phyloP scores from a whole-genome alignment of 2,888 invertebrate species.

The Cenopis cana region DNA sequence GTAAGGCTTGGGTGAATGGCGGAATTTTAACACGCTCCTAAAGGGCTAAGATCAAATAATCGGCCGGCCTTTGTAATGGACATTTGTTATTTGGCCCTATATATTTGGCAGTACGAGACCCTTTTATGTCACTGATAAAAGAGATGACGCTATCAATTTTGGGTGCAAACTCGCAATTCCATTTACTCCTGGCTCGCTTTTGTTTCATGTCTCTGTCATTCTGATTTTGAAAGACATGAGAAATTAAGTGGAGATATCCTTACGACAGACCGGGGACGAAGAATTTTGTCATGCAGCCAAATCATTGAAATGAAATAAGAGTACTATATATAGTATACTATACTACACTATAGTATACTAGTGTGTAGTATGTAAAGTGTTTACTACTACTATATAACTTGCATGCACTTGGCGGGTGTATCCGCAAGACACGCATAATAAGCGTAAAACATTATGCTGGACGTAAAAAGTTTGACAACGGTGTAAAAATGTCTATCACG shows the following conservation, averaged over 20 bases:
- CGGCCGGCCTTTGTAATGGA: constrained; percentile 16
- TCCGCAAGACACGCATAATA: background rate
- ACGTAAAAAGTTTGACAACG: background rate
- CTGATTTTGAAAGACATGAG: background rate
- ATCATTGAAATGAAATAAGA: too few species aligned
- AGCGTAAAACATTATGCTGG: background rate
- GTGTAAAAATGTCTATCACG: background rate
- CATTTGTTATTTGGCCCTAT: background rate
- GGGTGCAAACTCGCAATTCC: too few species aligned
- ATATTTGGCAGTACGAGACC: background rate
- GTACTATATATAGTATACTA: too few species aligned
- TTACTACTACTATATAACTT: too few species aligned
- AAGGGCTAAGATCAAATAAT: constrained; percentile 33
- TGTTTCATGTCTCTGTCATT: background rate
- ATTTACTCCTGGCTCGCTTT: background rate
- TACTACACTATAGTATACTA: too few species aligned
- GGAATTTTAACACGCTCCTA: constrained; percentile 23
- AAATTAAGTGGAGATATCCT: background rate
- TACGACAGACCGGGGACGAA: background rate
- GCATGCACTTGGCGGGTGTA: too few species aligned
- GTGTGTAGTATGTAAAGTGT: too few species aligned
- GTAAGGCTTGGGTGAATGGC: constrained; percentile 22
- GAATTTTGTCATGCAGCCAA: background rate
- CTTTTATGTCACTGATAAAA: background rate
- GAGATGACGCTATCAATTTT: constrained; percentile 2